Conservation (phyloP, 2,113 vertebrate genomes). For the Entomyzon cyanotis region DNA sequence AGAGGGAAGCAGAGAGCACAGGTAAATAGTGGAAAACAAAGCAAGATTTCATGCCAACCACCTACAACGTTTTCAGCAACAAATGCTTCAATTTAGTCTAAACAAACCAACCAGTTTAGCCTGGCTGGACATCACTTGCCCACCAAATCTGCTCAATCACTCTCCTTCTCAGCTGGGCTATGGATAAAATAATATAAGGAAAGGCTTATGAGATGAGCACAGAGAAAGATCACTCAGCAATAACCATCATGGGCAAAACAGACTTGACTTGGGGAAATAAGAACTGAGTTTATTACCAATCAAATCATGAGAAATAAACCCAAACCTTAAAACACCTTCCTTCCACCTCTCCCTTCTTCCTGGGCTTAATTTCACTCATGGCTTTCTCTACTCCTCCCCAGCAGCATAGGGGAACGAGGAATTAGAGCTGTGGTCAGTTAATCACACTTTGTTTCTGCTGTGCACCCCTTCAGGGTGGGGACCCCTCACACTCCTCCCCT, state of each 20-base stretch:
- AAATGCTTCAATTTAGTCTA: not conserved
- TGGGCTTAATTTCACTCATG: not conserved
- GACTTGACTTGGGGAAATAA: not conserved
- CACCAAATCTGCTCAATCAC: not conserved
- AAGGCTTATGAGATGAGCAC: not conserved
- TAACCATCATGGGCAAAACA: not conserved
- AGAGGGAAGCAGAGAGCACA: not conserved
- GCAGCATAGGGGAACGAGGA: accelerated
- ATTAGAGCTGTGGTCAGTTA: accelerated
- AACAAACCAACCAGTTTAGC: not conserved
- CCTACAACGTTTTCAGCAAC: not conserved
- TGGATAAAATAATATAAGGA: not conserved
- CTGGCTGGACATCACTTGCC: not conserved
- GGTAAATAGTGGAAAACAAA: not conserved
- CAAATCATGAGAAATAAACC: not conserved
- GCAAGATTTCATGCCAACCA: not conserved
- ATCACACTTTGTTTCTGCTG: not conserved
- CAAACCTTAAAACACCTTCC: not conserved
- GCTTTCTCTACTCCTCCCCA: not conserved
- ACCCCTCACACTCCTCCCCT: too few relatives aligned
- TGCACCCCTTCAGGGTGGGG: not conserved
- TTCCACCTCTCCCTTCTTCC: not conserved
- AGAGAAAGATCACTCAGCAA: not conserved
- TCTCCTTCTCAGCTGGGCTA: too few relatives aligned
- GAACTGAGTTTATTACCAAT: not conserved